Evolutionary conservation across 1,140 invertebrate genomes (phyloP), one percentile per base, ranked within the genome.

Genomic region (Helicorthomorpha holstii): DNA sequence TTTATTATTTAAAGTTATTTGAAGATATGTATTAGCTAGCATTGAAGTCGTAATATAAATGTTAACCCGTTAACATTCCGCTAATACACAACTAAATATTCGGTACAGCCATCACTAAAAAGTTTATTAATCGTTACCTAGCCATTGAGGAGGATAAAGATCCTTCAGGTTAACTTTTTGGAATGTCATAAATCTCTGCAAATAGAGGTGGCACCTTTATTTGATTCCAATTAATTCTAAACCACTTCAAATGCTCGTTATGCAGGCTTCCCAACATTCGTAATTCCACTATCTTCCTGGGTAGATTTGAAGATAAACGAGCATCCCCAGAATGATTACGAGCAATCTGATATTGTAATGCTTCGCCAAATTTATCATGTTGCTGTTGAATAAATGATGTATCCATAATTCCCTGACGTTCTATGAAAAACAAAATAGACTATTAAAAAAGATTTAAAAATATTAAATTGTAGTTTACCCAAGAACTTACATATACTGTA

Each of bases 161-260:
- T n/a, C n/a, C n/a, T n/a, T 82, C 80, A 61, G 85, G 83, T 62
- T 85, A 83, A 62, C 78, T 79, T 69, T 88, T 92, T 46, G 90
- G 89, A 73, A 97, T 94, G 75, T 97, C 92, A 68, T 93, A 96
- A 60, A 95, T 94, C 70, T 97, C 92, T 24, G 91, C 87, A 67
- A 93, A 96, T 34, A 97, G 76, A 1, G 90, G 88, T 27, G 91
- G 91, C 59, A 94, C 74, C 48, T 66, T 58, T 29, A 93, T 73
- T 59, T 82, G 80, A 51, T 76, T 76, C 89, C 89, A 94, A 68
- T 92, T 83, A 52, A 77, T 70, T 55, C 89, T 76, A 66, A 89
- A 92, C 88, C 90, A 96, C 60, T 85, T 78, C 56, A 96, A 73
- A 57, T 91, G 81, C 59, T 83, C 79, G 55, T 80, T 76, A 67